Base-by-base conservation (phyloP, 2,113 vertebrate species). In the Catharus fuscescens region DNA sequence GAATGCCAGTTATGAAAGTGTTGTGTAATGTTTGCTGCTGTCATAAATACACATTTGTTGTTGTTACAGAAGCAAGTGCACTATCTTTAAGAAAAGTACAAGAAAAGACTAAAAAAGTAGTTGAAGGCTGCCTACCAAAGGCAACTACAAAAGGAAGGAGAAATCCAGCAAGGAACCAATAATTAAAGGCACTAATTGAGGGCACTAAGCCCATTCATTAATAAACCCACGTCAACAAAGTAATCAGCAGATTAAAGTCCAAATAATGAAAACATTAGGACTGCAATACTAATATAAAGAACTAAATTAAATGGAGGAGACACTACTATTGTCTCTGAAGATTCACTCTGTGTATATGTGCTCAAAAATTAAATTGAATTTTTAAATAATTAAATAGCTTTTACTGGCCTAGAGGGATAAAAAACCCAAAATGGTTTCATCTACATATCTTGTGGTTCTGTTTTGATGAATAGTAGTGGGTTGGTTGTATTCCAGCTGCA, bases 251-350 rank as follows among this genome's bases (percentile, higher is more conserved):
- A 91, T 94, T 94, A 60, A 96, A 92, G 86, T 54, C 72, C 64
- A 80, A 92, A 93, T 92, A 97, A 96, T 86, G 92, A 96, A 97
- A 91, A 92, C 70, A 82, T 90, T 91, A 93, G 84, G 88, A 90
- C 25, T 61, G 56, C 42, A 80, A 57, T 93, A 56, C 54, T 94
- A 80, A 92, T 93, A 93, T 82, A 44, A 93, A 84, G n/a, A 56
- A 67, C 60, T 86, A 86, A 84, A 92, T 91, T 90, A 88, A 76
- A 56, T 5, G 10, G 80, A 70, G 82, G 47, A 86, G 69, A 52
- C 84, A 14, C 62, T 79, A 44, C 10, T 66, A 0, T 85, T 94
- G 53, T 90, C 92, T 97, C 86, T 92, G 64, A 95, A 94, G 81
- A 96, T 28, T 89, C 53, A 34, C 24, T 87, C 67, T 34, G 11